Base-by-base conservation (phyloP, 1,140 invertebrate genomes). In the Apocrypta bakeri region DNA sequence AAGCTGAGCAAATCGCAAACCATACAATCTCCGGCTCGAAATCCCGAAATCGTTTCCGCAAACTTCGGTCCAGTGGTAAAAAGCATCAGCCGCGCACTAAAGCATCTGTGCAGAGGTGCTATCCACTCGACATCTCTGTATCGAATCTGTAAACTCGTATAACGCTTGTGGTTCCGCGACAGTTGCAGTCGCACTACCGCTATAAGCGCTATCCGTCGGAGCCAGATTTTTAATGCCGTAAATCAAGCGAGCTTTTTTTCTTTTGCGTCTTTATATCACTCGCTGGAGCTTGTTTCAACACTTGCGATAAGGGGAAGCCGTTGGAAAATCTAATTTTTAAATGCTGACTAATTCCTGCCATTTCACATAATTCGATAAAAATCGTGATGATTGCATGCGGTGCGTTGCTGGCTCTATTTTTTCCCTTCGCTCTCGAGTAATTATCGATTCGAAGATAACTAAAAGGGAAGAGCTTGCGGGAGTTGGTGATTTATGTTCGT, bases 291-390 rank as follows among this genome's bases (percentile, higher is more conserved):
- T 56, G 21, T 56, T n/a, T 3, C 48, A 1, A 7, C 48, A 56
- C 2, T 14, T 87, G 87, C 88, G 88, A 86, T 86, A 83, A 79
- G 84, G 56, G 79, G 69, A 37, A 33, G 31, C 14, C 69, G 3
- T 17, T 33, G 80, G 88, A 85, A 88, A 90, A 89, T 90, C 87
- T 85, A 88, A 90, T 90, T 90, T 88, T 87, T 87, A 81, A 83
- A 75, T 83, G 83, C 85, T 86, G 66, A 85, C 84, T 89, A 89
- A 90, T 90, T 89, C 78, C 71, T 86, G 61, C 48, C 81, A 85
- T 87, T 87, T 21, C 0, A 0, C 85, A 83, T 89, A 87, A 89
- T 83, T 87, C 84, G 84, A 88, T 88, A 88, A 85, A 88, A 88
- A 85, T 86, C 85, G 86, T 85, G 33, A n/a, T n/a, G n/a, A n/a